Evolutionary conservation across 53 echinoderm and acorn worm genomes (phyloP), one percentile per base, ranked within the genome.

Genomic region (Crossaster papposus): DNA sequence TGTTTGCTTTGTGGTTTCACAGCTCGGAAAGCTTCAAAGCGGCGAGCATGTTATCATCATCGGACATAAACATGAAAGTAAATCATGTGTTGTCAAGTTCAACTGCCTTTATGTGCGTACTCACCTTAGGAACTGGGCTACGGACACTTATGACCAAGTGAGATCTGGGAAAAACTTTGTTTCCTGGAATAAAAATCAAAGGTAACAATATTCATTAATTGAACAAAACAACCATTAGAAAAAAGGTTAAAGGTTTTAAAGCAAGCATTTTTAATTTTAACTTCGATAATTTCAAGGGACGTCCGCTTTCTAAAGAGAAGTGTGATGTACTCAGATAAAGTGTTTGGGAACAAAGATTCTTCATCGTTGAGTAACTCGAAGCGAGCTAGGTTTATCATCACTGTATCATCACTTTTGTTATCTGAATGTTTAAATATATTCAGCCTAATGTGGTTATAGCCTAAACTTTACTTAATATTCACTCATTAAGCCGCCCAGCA

Each of bases 341-440:
- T 89, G n/a, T 58, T 89, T 36, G 89, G 65, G 79, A 89, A 89
- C 78, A 78, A 50, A 81, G 54, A 20, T 85, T 91, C 91, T 72
- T 90, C 90, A 81, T 13, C 31, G 90, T 90, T 82, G 58, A n/a
- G 18, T 24, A 91, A 91, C 91, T 91, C 86, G 44, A 85, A 91
- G 91, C 65, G 91, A 85, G 85, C 85, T 85, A 65, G 30, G 79
- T 77, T 58, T 68, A 26, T 91, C 89, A 70, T 89, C 89, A 89
- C 51, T 52, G 89, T 54, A 32, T 33, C 81, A 81, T 53, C 74
- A 73, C 74, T 51, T 9, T 18, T 20, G 24, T 28, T 5, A 51
- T 14, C 54, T 11, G 6, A 3, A 58, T 18, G 22, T 58, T 20
- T 18, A 44, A 5, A 44, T 44, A 44, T 7, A 44, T 44, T 0